phyloP scores from a whole-genome alignment of 2,113 vertebrate genomes.

The Pluvialis apricaria region DNA sequence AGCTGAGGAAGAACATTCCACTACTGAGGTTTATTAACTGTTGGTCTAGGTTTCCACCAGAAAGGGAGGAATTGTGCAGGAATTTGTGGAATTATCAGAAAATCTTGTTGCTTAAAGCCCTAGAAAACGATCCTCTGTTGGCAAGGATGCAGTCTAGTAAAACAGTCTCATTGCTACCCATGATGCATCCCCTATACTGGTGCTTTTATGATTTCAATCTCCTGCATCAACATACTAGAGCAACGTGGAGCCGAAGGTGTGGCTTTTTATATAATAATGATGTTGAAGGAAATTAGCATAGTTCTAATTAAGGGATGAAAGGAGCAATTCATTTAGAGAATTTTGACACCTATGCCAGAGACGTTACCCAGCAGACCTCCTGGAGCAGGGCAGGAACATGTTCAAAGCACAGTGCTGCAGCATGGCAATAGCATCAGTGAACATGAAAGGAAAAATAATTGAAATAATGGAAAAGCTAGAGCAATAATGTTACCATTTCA shows the following conservation, averaged over 20 bases:
- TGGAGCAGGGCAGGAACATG: not conserved
- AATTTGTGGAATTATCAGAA: not conserved
- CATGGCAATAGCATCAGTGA: not conserved
- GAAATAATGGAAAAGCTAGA: conserved; percentile 2
- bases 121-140: not conserved
- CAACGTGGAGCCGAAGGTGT: not conserved
- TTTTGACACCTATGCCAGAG: not conserved
- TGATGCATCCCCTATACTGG: not conserved
- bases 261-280: not conserved
- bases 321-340: not conserved
- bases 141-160: not conserved
- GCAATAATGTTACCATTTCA: not conserved
- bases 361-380: not conserved
- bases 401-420: not conserved
- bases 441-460: conserved; percentile 3
- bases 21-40: not conserved
- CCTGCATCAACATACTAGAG: not conserved
- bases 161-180: not conserved
- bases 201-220: not conserved
- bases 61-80: not conserved
- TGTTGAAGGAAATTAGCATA: conserved; percentile 14
- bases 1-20: not conserved
- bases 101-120: not conserved
- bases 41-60: not conserved
- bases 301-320: conserved; percentile 29